Evolutionary conservation across 2,888 invertebrate species (phyloP), one percentile per base, ranked within the genome.

Genomic region (Rhorus exstirpatorius): DNA sequence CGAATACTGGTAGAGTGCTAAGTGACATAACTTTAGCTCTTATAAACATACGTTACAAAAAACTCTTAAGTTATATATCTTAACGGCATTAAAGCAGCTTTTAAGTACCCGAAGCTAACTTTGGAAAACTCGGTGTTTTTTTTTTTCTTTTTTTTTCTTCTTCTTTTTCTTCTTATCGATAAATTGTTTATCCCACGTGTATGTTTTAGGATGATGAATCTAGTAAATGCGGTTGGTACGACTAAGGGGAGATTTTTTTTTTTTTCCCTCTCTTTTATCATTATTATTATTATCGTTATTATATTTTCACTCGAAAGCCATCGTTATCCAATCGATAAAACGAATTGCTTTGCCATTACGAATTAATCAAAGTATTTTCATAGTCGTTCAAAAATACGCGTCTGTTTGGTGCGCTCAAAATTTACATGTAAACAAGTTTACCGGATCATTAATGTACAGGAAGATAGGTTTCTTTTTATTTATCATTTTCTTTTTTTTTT

Each of bases 161-260:
- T n/a, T n/a, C n/a, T n/a, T 72, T 63, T 49, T 60, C 26, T 68
- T 75, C 26, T 67, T 70, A 35, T 72, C n/a, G n/a, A n/a, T n/a
- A n/a, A 77, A 38, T 67, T 77, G 51, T 55, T 55, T 55, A 70
- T 49, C 12, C 12, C 53, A 14, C 38, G 31, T 44, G 44, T 55
- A n/a, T 67, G 21, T 41, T 76, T 41, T 10, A 38, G 71, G 31
- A 70, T 71, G 70, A 17, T 58, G 63, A 44, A 86, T 88, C 85
- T 89, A 85, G 89, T 92, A 92, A 92, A 92, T 92, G 92, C 92
- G 90, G 84, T 92, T 90, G 92, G 92, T 92, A 92, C 91, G 92
- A 92, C 92, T 91, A 87, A 80, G 58, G 79, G 74, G 41, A 74
- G 65, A 49, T 77, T 79, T 38, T 63, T 26, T 46, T 68, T 3